phyloP scores from a whole-genome alignment of 2,113 vertebrate species.

The Hippocampus abdominalis region DNA sequence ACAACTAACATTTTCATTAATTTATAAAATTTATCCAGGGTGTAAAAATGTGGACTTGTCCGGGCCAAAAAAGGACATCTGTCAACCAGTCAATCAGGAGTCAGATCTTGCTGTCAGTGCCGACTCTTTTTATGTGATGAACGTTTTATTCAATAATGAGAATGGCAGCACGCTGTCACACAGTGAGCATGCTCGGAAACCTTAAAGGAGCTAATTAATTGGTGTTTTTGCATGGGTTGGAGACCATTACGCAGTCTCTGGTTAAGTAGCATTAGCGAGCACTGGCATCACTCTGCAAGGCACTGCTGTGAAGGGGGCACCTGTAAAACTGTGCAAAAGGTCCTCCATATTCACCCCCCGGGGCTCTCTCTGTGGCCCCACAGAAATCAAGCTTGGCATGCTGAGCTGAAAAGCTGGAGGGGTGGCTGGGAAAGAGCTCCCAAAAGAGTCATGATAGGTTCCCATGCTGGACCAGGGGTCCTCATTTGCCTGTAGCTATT shows the following conservation, averaged over 20 bases:
- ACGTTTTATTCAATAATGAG: conserved; percentile 70
- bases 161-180: conserved; percentile 53
- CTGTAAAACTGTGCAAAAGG: conserved; percentile 57
- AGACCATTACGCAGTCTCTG: conserved; percentile 26
- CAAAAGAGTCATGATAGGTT: conserved; percentile 40
- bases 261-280: conserved; percentile 32
- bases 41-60: too few relatives aligned
- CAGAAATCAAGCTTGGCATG: conserved; percentile 50
- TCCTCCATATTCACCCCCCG: conserved; percentile 50
- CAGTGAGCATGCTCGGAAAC: conserved; percentile 51
- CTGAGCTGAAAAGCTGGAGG: conserved; percentile 38
- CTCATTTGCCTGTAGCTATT: conserved; percentile 40
- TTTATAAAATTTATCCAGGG: too few relatives aligned
- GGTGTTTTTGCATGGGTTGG: conserved; percentile 27
- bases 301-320: conserved; percentile 48
- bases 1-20: background rate
- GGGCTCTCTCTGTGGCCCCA: conserved; percentile 40
- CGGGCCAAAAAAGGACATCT: background rate
- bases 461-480: conserved; percentile 39
- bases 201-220: conserved; percentile 68
- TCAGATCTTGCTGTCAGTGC: conserved; percentile 38
- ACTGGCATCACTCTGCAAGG: conserved; percentile 33
- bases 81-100: conserved; percentile 35
- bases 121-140: conserved; percentile 55
- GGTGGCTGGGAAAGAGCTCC: conserved; percentile 48